A percentile compares a stretch with the other conserved stretches of the same genome.
phyloP scores from a whole-genome alignment of 2,797 vertebrate genomes.

The Parotocinclus haroldoi region DNA sequence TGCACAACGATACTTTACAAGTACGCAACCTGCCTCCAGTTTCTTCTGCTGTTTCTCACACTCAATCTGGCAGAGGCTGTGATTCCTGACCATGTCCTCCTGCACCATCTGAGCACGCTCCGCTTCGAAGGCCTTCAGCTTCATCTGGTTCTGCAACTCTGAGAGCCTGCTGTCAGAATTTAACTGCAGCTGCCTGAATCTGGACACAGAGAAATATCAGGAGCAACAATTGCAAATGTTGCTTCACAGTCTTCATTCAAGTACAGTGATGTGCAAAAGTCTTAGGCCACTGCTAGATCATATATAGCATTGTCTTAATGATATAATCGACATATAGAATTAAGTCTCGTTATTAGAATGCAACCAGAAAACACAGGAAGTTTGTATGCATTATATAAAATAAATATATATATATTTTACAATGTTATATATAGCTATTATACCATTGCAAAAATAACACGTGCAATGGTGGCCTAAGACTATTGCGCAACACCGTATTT shows the following conservation, averaged over 20 bases:
- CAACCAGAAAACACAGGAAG: no score
- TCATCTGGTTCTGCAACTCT: conserved; percentile 88
- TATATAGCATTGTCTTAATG: no score
- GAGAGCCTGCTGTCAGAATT: conserved; percentile 82
- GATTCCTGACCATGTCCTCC: conserved; percentile 85
- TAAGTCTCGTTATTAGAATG: no score
- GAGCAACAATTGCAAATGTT: background rate
- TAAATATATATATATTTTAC: no score
- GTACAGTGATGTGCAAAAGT: no score
- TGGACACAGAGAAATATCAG: conserved; percentile 50
- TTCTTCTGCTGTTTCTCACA: conserved; percentile 97
- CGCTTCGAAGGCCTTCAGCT: conserved; percentile 89
- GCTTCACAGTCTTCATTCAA: background rate
- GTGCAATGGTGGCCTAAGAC: no score
- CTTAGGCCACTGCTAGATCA: no score
- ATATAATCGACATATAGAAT: no score
- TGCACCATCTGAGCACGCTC: conserved; percentile 88
- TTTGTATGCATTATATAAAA: no score
- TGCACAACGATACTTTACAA: background rate
- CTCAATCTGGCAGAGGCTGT: conserved; percentile 90
- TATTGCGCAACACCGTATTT: no score
- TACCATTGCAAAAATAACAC: no score
- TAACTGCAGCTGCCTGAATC: conserved; percentile 88
- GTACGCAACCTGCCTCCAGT: conserved; percentile 80
- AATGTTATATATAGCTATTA: no score